Evolutionary conservation across 2,888 invertebrate genomes (phyloP), one percentile per base, ranked within the genome.

Genomic region (Pachymerium ferrugineum): DNA sequence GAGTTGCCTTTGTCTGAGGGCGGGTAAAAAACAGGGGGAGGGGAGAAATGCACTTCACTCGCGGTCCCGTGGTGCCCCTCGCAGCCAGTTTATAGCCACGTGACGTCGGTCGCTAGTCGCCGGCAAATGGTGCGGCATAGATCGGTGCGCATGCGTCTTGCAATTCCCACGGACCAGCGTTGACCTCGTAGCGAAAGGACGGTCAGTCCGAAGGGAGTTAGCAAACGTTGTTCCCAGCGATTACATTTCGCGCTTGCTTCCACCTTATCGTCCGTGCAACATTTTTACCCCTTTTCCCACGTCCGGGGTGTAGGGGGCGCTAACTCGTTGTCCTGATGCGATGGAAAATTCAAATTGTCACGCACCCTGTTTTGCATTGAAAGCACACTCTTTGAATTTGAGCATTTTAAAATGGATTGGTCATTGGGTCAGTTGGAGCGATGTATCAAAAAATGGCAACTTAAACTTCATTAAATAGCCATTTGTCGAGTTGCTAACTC

Each of bases 271-370:
- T 4, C 3, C 22, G 25, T 54, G 25, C 1, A 25, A 54, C 54
- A 22, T 28, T 28, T 54, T 54, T 54, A 10, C 5, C 12, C 25
- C 10, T 47, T 22, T 54, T 54, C 54, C 54, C 54, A 54, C 54
- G 54, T 54, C 22, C 25, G 6, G 54, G 14, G 25, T n/a, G n/a
- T n/a, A n/a, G 19, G 25, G 5, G 22, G 14, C 4, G 54, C 19
- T n/a, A 38, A 10, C 47, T 22, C 16, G 12, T 22, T 54, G 22
- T 6, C 25, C 54, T 54, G 54, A 54, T 54, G 54, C 54, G 54
- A 54, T 54, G 54, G 54, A 54, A 54, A 54, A 54, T 54, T 54
- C 54, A 54, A 54, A 54, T 54, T 54, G 25, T 54, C 54, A 54
- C 54, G 54, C 25, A 22, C 5, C 54, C 25, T 6, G 19, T 54